Percentiles rank a stretch among this genome's conserved stretches.
Conservation (phyloP, 2,113 vertebrate genomes). For the Upupa epops region DNA sequence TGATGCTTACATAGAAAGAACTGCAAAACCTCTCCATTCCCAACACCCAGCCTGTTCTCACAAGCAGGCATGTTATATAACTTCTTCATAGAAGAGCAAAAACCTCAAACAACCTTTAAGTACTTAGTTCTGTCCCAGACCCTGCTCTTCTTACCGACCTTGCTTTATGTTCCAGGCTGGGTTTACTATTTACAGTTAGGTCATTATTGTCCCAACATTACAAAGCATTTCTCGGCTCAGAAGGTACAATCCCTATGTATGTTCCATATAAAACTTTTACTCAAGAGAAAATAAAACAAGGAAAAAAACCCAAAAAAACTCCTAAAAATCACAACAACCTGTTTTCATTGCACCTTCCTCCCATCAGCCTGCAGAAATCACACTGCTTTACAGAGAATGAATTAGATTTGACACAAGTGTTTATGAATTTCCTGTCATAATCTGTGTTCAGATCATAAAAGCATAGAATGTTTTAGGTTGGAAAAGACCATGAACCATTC, state of each 20-base stretch:
- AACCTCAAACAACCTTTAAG: neutral
- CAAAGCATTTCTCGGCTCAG: neutral
- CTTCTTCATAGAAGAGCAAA: neutral
- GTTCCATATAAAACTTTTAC: neutral
- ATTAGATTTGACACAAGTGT: neutral
- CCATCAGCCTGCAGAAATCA: neutral
- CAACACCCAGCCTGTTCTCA: neutral
- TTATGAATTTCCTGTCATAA: neutral
- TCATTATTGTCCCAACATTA: neutral
- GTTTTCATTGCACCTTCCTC: neutral
- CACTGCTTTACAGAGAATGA: neutral
- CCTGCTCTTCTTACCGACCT: neutral
- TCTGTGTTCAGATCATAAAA: neutral
- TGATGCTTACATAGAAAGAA: neutral
- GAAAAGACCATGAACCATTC: too few species aligned
- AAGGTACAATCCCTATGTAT: neutral
- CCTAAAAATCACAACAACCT: too few species aligned
- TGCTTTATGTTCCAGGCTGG: neutral
- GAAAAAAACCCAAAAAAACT: too few species aligned
- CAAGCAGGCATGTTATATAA: neutral
- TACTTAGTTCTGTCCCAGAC: neutral
- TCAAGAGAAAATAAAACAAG: neutral
- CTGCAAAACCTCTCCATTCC: neutral
- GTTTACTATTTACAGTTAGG: neutral
- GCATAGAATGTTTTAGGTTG: too few species aligned